phyloP scores from a whole-genome alignment of 2,888 invertebrate genomes.

The Noctua janthe region DNA sequence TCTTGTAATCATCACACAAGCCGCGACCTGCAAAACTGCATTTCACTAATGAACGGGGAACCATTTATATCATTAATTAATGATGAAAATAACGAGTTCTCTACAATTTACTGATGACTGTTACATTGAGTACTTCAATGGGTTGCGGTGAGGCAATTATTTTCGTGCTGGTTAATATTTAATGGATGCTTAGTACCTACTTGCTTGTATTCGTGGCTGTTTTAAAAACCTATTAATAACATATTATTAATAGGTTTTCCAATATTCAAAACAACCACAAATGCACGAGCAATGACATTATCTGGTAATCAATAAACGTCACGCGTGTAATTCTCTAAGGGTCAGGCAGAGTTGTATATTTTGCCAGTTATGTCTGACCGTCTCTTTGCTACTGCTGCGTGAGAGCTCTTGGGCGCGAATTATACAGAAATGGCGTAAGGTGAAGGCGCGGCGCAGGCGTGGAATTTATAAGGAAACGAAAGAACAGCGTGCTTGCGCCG shows the following conservation, averaged over 20 bases:
- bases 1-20: not conserved
- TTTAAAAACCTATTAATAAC: not conserved
- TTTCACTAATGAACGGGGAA: slow-evolving; percentile 29
- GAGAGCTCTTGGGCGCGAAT: too few relatives aligned
- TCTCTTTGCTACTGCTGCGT: too few relatives aligned
- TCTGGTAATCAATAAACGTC: not conserved
- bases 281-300: not conserved
- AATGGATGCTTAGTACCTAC: not conserved
- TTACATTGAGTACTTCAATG: slow-evolving; percentile 8
- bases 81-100: slow-evolving; percentile 10
- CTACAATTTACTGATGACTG: slow-evolving; percentile 18
- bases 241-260: not conserved
- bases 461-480: too few relatives aligned
- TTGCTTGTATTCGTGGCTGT: not conserved
- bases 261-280: too few relatives aligned
- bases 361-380: too few relatives aligned
- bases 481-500: too few relatives aligned
- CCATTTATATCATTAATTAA: slow-evolving; percentile 22
- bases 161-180: slow-evolving; percentile 13
- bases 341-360: not conserved
- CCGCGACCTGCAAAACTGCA: not conserved
- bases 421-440: too few relatives aligned
- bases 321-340: not conserved
- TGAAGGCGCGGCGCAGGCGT: too few relatives aligned
- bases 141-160: slow-evolving; percentile 46